These are phyloP conservation scores for Corythaeola cristata DNA, from an alignment of 2,113 vertebrate genomes.

Conservation along the genomic window DNA sequence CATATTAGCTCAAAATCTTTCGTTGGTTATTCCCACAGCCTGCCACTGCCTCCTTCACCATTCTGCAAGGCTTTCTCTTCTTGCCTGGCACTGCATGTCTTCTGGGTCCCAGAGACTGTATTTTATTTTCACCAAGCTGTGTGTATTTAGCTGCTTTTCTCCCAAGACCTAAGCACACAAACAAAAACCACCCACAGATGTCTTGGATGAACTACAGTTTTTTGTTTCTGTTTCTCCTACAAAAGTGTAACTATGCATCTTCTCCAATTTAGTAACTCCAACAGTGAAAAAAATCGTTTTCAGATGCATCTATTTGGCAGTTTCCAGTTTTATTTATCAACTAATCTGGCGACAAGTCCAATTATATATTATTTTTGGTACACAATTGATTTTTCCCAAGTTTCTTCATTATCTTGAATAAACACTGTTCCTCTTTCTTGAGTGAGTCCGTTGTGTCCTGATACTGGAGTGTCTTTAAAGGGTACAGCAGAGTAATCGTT, in stretches of 20 bases:
- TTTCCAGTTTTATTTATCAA: background rate
- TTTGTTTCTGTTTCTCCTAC: background rate
- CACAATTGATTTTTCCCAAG: background rate
- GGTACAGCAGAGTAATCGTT: background rate
- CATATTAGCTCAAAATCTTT: background rate
- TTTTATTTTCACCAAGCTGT: background rate
- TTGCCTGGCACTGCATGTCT: fast-evolving
- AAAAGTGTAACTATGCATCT: background rate
- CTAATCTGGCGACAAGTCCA: background rate
- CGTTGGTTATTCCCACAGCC: background rate
- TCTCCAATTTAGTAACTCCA: background rate
- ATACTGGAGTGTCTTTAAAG: background rate
- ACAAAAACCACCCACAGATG: background rate
- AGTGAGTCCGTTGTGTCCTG: background rate
- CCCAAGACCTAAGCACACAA: background rate
- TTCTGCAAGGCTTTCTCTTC: background rate
- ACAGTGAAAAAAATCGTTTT: background rate
- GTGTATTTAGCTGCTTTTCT: background rate
- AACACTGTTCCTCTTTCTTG: background rate
- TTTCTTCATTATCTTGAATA: background rate
- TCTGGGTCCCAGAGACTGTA: background rate
- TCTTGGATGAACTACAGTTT: background rate
- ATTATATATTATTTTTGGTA: background rate
- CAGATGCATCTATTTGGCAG: background rate
- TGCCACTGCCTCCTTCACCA: background rate